phyloP scores from a whole-genome alignment of 2,113 vertebrate genomes.

The Corapipo altera region DNA sequence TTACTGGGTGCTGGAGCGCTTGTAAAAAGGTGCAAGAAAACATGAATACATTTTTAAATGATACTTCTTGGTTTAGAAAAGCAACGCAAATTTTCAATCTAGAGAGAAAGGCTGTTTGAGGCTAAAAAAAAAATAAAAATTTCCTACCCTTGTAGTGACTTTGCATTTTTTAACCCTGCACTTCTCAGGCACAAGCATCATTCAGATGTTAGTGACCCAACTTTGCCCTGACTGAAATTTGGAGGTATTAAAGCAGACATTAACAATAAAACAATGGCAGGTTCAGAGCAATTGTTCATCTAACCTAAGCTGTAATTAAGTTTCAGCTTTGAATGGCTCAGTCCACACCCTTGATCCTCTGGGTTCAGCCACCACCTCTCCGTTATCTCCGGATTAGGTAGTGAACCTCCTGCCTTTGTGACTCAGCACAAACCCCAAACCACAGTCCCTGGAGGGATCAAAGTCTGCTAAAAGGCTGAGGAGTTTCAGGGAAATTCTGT shows the following conservation, averaged over 20 bases:
- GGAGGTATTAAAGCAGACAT: slow-evolving; percentile 16
- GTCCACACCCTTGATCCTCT: slow-evolving; percentile 7
- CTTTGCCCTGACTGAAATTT: slow-evolving; percentile 27
- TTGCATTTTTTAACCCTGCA: not conserved
- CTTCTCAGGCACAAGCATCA: not conserved
- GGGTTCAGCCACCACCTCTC: not conserved
- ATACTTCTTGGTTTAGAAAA: slow-evolving; percentile 33
- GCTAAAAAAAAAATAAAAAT: not conserved
- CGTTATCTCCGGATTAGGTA: not conserved
- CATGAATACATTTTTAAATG: slow-evolving; percentile 61
- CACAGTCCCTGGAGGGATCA: not conserved
- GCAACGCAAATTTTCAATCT: slow-evolving; percentile 27
- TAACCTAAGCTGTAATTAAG: slow-evolving; percentile 23
- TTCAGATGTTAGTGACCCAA: not conserved
- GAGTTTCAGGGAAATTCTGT: slow-evolving; percentile 58
- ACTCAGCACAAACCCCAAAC: slow-evolving; percentile 42
- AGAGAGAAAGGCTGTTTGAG: not conserved
- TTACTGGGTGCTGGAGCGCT: slow-evolving; percentile 77
- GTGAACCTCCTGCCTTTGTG: not conserved
- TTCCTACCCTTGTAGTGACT: not conserved
- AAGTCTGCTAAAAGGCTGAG: slow-evolving; percentile 30
- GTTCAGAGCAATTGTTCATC: not conserved
- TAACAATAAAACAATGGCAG: slow-evolving; percentile 54
- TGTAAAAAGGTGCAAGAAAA: slow-evolving; percentile 67
- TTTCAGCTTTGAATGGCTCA: slow-evolving; percentile 28